phyloP scores from a whole-genome alignment of 2,797 vertebrate genomes.

The Aeoliscus strigatus region DNA sequence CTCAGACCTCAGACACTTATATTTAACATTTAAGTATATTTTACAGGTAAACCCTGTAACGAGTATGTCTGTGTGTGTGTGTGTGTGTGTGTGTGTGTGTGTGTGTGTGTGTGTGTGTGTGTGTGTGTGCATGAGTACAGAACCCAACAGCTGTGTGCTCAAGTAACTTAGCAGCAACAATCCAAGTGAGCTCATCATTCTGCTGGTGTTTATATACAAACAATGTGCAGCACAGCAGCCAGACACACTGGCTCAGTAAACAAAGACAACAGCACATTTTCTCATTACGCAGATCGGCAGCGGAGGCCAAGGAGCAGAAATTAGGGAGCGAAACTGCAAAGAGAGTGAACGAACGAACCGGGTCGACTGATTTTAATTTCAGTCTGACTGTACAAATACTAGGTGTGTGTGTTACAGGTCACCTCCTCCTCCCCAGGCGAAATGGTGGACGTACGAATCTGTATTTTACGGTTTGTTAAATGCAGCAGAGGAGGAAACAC shows the following conservation, averaged over 20 bases:
- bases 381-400: constrained; percentile 65
- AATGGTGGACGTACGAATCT: constrained; percentile 31
- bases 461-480: constrained; percentile 43
- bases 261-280: constrained; percentile 71
- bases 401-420: constrained; percentile 3
- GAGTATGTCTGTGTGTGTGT: constrained; percentile 6
- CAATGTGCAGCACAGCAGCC: constrained; percentile 66
- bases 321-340: constrained; percentile 72
- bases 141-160: constrained; percentile 31
- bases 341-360: constrained; percentile 71
- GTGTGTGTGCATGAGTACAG: constrained; percentile 18
- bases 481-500: constrained; percentile 11
- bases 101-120: constrained; percentile 7
- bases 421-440: not conserved
- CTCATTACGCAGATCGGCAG: constrained; percentile 70
- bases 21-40: constrained; percentile 21
- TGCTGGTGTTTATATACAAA: constrained; percentile 70
- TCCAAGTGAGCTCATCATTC: constrained; percentile 65
- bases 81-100: constrained; percentile 17
- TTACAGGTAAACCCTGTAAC: constrained; percentile 12
- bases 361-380: constrained; percentile 75
- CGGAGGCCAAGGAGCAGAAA: constrained; percentile 67
- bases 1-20: too few relatives aligned
- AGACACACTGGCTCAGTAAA: constrained; percentile 68
- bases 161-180: constrained; percentile 54